Conservation (phyloP, 30 jellyfish, hydroid and myxozoan species). For the Pseudorhiza aurosa region DNA sequence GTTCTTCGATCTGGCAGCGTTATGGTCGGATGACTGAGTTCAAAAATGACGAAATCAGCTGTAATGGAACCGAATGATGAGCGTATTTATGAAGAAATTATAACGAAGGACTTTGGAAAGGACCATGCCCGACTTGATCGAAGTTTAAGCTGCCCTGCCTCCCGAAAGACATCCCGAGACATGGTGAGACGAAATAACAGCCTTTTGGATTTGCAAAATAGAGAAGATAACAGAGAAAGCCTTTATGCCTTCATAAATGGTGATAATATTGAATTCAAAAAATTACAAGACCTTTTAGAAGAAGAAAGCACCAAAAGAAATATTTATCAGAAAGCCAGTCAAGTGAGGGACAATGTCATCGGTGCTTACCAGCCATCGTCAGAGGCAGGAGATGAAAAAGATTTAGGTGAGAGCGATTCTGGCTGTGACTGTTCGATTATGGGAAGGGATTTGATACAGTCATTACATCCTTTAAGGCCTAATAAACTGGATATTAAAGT, state of each 20-base stretch:
- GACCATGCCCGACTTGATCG: constrained; percentile 26
- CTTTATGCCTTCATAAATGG: constrained; percentile 65
- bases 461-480: constrained; percentile 11
- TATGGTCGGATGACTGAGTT: no score
- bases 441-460: constrained; percentile 13
- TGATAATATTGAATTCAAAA: constrained; percentile 51
- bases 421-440: constrained; percentile 56
- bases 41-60: constrained; percentile 42
- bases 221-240: constrained; percentile 32
- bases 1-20: no score
- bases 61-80: constrained; percentile 55
- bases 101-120: constrained; percentile 19
- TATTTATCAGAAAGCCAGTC: neutral
- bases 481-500: constrained; percentile 24
- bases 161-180: constrained; percentile 23
- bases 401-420: constrained; percentile 43
- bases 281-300: constrained; percentile 30
- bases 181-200: constrained; percentile 25
- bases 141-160: constrained; percentile 47
- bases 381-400: neutral
- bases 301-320: neutral
- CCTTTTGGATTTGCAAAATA: neutral
- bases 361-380: constrained; percentile 43
- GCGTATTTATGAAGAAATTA: constrained; percentile 65
- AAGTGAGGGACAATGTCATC: neutral